phyloP scores from a whole-genome alignment of 2,888 invertebrate genomes.

The Patella caerulea region DNA sequence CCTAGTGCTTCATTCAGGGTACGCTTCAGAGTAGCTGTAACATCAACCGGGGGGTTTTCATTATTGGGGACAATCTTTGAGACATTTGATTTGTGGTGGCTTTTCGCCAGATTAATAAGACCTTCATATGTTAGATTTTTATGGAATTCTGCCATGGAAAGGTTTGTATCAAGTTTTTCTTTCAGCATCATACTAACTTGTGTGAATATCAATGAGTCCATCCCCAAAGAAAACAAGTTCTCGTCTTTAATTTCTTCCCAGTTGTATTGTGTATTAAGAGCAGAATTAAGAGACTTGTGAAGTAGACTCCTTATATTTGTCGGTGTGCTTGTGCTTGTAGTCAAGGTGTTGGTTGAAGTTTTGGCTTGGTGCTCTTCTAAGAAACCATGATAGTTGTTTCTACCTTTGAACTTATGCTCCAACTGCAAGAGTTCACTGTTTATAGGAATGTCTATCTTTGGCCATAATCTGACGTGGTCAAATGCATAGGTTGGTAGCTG shows the following conservation, averaged over 20 bases:
- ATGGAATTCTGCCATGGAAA: not conserved
- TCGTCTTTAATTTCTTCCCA: not conserved
- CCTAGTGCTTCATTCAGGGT: not conserved
- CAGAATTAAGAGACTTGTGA: not conserved
- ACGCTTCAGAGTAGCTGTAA: not conserved
- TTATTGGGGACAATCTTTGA: too few relatives aligned
- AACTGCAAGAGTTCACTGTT: conserved; percentile 3
- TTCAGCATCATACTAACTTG: not conserved
- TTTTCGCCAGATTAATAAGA: not conserved
- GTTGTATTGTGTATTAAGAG: not conserved
- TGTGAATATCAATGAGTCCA: not conserved
- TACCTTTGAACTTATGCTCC: not conserved
- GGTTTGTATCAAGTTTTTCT: not conserved
- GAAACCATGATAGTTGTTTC: not conserved
- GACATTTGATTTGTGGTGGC: too few relatives aligned
- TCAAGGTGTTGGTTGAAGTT: not conserved
- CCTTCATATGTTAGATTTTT: not conserved
- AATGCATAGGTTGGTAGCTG: not conserved
- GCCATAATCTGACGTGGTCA: not conserved
- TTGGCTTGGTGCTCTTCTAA: not conserved
- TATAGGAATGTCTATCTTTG: not conserved
- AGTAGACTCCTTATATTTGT: not conserved
- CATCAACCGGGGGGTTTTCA: not conserved
- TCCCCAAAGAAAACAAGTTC: not conserved
- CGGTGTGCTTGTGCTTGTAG: not conserved